Percentiles rank a stretch among this genome's conserved stretches.
Conservation (phyloP, 2,888 invertebrate species). For the Cylindroiulus punctatus region DNA sequence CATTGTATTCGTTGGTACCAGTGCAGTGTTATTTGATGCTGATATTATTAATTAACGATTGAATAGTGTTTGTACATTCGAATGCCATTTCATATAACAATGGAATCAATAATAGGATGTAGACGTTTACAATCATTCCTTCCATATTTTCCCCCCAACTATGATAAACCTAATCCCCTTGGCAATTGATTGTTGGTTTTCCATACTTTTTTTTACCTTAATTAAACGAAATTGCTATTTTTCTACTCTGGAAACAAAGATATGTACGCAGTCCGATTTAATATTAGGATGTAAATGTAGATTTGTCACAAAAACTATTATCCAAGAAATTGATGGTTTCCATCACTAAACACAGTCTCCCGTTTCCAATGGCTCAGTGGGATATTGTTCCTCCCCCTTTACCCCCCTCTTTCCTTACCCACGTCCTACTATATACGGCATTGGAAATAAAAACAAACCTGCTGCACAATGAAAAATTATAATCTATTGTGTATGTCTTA, state of each 20-base stretch:
- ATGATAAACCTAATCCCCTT: conserved; percentile 50
- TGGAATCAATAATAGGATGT: conserved; percentile 52
- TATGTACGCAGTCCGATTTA: conserved; percentile 55
- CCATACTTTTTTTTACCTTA: conserved; percentile 52
- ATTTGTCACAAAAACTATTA: conserved; percentile 51
- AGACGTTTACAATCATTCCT: conserved; percentile 51
- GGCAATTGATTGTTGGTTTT: conserved; percentile 53
- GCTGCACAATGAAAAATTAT: conserved; percentile 40
- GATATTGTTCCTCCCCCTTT: conserved; percentile 12
- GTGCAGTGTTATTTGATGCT: conserved; percentile 48
- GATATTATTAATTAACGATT: conserved; percentile 50
- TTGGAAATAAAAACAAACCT: conserved; percentile 48
- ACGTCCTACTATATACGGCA: conserved; percentile 31
- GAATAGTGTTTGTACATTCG: conserved; percentile 51
- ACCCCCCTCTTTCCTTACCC: neutral
- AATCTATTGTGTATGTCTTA: neutral
- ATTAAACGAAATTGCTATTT: conserved; percentile 56
- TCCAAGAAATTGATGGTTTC: conserved; percentile 44
- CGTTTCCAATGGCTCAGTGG: conserved; percentile 48
- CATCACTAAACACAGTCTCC: conserved; percentile 12
- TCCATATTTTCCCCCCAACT: conserved; percentile 50
- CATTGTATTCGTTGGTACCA: conserved; percentile 53
- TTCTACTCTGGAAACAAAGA: conserved; percentile 56
- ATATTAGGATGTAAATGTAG: conserved; percentile 53
- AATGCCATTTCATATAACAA: conserved; percentile 51